Conservation (phyloP, 2,113 vertebrate genomes). For the Mesembrinibis cayennensis region DNA sequence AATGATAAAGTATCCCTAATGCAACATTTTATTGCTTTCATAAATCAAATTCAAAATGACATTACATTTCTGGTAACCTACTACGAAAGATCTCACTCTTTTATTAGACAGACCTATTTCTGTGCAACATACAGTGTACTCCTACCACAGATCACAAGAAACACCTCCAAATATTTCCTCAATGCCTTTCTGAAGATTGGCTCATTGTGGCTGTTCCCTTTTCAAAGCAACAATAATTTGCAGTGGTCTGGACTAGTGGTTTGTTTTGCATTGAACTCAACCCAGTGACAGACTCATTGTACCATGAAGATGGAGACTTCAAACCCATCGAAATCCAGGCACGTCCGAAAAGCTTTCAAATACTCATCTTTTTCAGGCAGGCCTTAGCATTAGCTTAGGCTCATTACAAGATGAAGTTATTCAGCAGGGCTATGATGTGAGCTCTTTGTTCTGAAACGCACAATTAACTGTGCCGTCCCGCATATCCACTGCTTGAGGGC, state of each 20-base stretch:
- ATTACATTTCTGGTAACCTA: background rate
- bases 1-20: constrained; percentile 10
- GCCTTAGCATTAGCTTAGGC: background rate
- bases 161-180: background rate
- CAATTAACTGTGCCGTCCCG: background rate
- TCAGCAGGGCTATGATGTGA: accelerated
- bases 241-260: background rate
- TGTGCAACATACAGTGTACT: background rate
- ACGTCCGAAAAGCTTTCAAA: background rate
- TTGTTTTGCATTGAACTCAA: background rate
- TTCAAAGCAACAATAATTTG: background rate
- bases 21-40: constrained; percentile 13
- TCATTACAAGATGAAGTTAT: background rate
- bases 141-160: background rate
- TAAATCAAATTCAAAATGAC: constrained; percentile 20
- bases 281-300: background rate
- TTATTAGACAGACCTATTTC: background rate
- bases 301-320: background rate
- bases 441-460: background rate
- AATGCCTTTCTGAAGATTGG: background rate
- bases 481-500: background rate
- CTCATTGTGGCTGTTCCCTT: background rate
- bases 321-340: background rate
- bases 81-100: background rate
- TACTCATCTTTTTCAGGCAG: background rate